Evolutionary conservation across 2,113 vertebrate genomes (phyloP).

Genomic region (Albula glossodonta): DNA sequence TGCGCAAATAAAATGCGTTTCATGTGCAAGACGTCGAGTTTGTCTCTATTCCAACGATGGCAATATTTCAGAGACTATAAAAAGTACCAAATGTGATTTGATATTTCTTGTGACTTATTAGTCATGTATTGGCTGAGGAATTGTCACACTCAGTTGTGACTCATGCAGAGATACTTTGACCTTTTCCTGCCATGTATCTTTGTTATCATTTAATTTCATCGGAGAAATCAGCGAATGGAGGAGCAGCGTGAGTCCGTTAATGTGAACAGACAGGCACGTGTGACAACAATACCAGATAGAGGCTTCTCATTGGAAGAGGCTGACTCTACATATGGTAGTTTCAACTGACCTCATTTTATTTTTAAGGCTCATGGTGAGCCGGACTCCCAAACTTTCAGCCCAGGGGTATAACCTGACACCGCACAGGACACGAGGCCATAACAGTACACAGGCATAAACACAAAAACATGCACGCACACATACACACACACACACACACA

Average conservation of each 20-base stretch:
- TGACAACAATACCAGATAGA: neutral
- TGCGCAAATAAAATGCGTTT: neutral
- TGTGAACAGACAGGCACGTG: neutral
- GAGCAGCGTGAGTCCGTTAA: neutral
- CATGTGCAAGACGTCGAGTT: neutral
- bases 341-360: neutral
- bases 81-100: neutral
- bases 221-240: neutral
- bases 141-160: neutral
- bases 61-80: neutral
- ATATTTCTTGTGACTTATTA: neutral
- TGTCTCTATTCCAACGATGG: neutral
- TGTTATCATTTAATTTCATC: neutral
- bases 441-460: neutral
- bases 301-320: neutral
- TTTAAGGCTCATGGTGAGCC: neutral
- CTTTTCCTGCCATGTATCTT: neutral
- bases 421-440: neutral
- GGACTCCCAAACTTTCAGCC: neutral
- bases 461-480: no score
- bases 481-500: no score
- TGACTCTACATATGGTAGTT: neutral
- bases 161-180: neutral
- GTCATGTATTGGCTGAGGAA: neutral
- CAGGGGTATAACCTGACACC: neutral